A percentile compares a stretch with the other conserved stretches of the same genome.
phyloP scores from a whole-genome alignment of 2,888 invertebrate species.

The Theodoxus fluviatilis region DNA sequence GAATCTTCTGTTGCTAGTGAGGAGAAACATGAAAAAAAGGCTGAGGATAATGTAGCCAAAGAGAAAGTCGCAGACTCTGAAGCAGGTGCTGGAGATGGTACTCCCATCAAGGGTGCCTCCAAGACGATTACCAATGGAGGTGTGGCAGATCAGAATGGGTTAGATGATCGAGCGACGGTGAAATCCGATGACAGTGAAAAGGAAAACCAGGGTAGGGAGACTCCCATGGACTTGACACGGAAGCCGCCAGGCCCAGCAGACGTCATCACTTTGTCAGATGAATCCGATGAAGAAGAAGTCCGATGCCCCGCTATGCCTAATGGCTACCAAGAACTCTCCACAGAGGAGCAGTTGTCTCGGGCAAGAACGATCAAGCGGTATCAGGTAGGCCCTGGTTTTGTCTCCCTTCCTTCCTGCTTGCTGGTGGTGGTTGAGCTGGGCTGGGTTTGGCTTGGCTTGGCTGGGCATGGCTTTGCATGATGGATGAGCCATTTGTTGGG shows the following conservation, averaged over 20 bases:
- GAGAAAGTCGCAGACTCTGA: conserved; percentile 9
- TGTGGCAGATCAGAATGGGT: conserved; percentile 19
- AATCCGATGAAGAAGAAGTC: conserved; percentile 46
- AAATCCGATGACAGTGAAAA: conserved; percentile 56
- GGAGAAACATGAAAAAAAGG: not conserved
- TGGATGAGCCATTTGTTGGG: too few species aligned
- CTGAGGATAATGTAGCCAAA: conserved; percentile 4
- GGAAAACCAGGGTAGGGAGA: conserved; percentile 45
- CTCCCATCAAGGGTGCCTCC: not conserved
- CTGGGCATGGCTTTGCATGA: too few species aligned
- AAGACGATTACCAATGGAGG: conserved; percentile 20
- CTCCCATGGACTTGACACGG: conserved; percentile 55
- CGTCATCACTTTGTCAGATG: conserved; percentile 55
- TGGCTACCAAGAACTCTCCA: too few species aligned
- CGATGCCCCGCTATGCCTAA: too few species aligned
- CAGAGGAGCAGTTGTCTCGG: too few species aligned
- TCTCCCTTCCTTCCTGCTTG: too few species aligned
- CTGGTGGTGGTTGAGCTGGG: too few species aligned
- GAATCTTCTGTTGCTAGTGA: too few species aligned
- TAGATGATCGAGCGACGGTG: conserved; percentile 26
- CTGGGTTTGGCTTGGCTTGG: too few species aligned
- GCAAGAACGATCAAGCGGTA: too few species aligned
- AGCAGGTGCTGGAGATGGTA: conserved; percentile 5
- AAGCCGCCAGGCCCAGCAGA: conserved; percentile 42
- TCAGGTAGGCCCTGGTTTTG: too few species aligned